A percentile compares a stretch with the other conserved stretches of the same genome.
These are phyloP conservation scores for Drosophila quadrilineata DNA, from an alignment of 1,140 invertebrate genomes.

Conservation along the genomic window DNA sequence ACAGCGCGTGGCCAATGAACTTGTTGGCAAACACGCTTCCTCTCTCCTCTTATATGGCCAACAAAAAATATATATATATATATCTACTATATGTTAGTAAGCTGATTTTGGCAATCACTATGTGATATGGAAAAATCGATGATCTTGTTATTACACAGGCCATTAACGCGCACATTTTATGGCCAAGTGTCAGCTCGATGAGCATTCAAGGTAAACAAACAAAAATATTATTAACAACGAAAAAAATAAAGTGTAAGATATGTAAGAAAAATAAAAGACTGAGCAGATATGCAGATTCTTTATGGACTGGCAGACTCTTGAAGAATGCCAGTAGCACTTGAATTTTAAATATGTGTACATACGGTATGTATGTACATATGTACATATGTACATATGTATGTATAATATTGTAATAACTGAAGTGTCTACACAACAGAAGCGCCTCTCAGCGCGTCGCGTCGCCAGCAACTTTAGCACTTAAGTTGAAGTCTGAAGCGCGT, in stretches of 20 bases:
- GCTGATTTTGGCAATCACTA: constrained; percentile 40
- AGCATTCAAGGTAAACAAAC: constrained; percentile 54
- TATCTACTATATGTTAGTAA: background rate
- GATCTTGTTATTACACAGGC: constrained; percentile 65
- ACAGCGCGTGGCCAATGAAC: constrained; percentile 65
- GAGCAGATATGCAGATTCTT: constrained; percentile 62
- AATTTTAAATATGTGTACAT: constrained; percentile 65
- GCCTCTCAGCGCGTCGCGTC: constrained; percentile 77
- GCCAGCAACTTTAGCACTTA: constrained; percentile 78
- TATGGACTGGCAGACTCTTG: constrained; percentile 1
- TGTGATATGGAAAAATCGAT: too few species aligned
- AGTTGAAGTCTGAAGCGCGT: constrained; percentile 61
- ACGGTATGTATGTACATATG: constrained; percentile 1
- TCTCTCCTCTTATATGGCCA: constrained; percentile 38
- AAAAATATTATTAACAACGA: constrained; percentile 48
- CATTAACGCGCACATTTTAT: constrained; percentile 53
- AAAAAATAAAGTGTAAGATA: background rate
- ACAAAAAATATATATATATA: background rate
- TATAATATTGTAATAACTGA: constrained; percentile 78
- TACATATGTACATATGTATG: background rate
- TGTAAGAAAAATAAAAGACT: background rate
- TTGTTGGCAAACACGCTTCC: constrained; percentile 23
- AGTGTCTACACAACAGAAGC: constrained; percentile 78
- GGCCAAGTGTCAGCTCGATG: constrained; percentile 57
- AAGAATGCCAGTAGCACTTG: constrained; percentile 65